Base-by-base conservation (phyloP, 2,888 invertebrate species). In the Chrysotoxum bicinctum region DNA sequence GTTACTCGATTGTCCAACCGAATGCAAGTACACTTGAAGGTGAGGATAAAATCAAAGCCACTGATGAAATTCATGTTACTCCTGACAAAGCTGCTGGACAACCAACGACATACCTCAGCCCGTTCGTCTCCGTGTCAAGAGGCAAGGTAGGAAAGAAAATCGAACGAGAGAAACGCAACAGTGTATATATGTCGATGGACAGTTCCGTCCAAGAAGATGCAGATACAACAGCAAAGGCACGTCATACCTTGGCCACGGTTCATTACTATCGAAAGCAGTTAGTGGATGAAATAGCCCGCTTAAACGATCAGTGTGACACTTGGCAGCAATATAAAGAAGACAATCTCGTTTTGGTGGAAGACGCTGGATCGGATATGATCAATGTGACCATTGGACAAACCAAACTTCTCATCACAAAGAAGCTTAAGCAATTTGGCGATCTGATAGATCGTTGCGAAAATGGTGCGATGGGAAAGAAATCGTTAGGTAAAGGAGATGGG, bases 371-470 rank as follows among this genome's bases (percentile, higher is more conserved):
- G 5, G 93, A 93, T 87, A 92, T 93, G 90, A 94, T 97, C 21
- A 93, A 95, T 89, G 94, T 95, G 30, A 94, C 95, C 0, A 93
- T 95, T 74, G 96, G 97, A 0, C 96, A 96, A 91, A 95, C 96
- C 0, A 94, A 93, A 78, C 91, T 97, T n/a, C 91, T 97, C 5
- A 93, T 95, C 1, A 93, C 92, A 12, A 95, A 96, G 89, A 97
- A 96, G 89, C 95, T 96, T 87, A 92, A 94, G 89, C 95, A 96
- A 90, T 96, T 97, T 89, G 91, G 93, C 40, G 93, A 93, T 19
- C 91, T 95, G 2, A 95, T 93, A 19, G 90, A 92, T 60, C 89
- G 90, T 0, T 92, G 89, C 87, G 92, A 91, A 48, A 78, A 88
- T 0, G 88, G 89, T 0, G 89, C 88, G 0, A 88, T 73, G 0